Evolutionary conservation across 30 jellyfish, hydroid and myxozoan genomes (phyloP).

Genomic region (Turritopsis dohrnii): DNA sequence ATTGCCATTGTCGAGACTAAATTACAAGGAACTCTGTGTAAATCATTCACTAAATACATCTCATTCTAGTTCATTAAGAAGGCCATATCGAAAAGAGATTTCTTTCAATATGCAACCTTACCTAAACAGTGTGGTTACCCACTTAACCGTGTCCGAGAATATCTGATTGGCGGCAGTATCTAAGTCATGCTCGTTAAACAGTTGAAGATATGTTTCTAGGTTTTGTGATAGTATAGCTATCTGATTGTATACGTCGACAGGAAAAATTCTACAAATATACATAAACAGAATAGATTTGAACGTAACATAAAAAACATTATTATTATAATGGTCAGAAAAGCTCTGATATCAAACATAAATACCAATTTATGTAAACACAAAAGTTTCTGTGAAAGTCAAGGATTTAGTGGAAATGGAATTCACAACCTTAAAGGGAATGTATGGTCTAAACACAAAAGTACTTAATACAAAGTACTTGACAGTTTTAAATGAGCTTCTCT

Average conservation of each 20-base stretch:
- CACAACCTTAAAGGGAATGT: no score
- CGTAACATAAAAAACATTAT: no score
- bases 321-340: no score
- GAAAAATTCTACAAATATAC: not conserved
- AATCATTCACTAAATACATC: not conserved
- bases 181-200: constrained; percentile 20
- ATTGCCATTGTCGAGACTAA: constrained; percentile 38
- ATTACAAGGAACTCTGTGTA: not conserved
- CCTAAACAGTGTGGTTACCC: constrained; percentile 58
- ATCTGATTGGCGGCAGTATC: constrained; percentile 13
- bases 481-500: no score
- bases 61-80: not conserved
- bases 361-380: no score
- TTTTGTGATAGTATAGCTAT: constrained; percentile 40
- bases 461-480: no score
- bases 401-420: no score
- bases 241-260: constrained; percentile 32
- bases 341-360: no score
- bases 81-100: not conserved
- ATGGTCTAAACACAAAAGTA: no score
- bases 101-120: no score
- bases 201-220: constrained; percentile 47
- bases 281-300: no score
- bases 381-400: no score
- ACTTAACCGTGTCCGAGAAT: constrained; percentile 37